These are phyloP conservation scores for Drosophila anomelani DNA, from an alignment of 2,888 invertebrate genomes.

Conservation along the genomic window DNA sequence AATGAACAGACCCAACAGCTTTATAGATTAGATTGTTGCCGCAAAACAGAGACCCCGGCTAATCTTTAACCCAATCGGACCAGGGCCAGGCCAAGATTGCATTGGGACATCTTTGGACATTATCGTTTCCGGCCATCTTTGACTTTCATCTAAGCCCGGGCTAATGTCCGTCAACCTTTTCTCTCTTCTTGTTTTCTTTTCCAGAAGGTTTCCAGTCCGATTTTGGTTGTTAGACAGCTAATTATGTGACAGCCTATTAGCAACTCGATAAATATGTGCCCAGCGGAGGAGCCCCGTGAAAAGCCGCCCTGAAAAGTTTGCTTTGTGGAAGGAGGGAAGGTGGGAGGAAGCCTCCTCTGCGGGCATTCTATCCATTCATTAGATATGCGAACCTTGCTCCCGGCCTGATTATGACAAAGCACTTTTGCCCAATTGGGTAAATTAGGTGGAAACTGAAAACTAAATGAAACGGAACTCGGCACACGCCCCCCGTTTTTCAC, in stretches of 20 bases:
- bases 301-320: conserved; percentile 61
- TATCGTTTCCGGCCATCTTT: conserved; percentile 71
- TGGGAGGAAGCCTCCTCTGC: conserved; percentile 9
- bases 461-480: conserved; percentile 78
- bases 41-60: conserved; percentile 12
- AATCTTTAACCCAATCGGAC: conserved; percentile 35
- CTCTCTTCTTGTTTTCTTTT: conserved; percentile 13
- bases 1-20: conserved; percentile 20
- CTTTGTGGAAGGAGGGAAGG: conserved; percentile 44
- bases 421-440: conserved; percentile 82
- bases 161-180: conserved; percentile 60
- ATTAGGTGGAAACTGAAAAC: conserved; percentile 82
- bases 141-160: conserved; percentile 69
- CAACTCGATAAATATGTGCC: conserved; percentile 82
- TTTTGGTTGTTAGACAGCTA: conserved; percentile 77
- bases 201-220: conserved; percentile 46
- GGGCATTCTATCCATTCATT: conserved; percentile 62
- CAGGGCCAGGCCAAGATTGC: conserved; percentile 50
- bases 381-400: conserved; percentile 80
- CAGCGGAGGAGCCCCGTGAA: conserved; percentile 48
- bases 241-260: conserved; percentile 83
- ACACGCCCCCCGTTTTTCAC: conserved; percentile 56
- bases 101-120: conserved; percentile 66
- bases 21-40: conserved; percentile 34
- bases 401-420: conserved; percentile 83